phyloP scores from a whole-genome alignment of 1,140 invertebrate species.

The Dendroctonus ponderosae region DNA sequence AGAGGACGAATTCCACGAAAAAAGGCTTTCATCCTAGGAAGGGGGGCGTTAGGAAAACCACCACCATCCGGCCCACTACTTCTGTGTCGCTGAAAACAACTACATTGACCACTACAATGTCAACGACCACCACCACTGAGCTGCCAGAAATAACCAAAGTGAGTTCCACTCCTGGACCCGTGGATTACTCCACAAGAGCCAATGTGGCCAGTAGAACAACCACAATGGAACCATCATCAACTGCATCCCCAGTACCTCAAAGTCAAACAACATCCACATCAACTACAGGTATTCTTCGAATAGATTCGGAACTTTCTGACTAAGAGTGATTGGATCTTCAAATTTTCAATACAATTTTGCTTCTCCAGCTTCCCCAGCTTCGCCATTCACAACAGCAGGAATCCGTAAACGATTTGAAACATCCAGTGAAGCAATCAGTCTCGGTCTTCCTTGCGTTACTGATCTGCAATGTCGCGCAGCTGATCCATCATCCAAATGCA shows the following conservation, averaged over 20 bases:
- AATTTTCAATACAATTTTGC: neutral
- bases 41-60: neutral
- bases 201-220: conserved; percentile 51
- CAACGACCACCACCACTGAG: conserved; percentile 44
- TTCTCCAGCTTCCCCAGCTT: conserved; percentile 33
- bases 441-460: conserved; percentile 72
- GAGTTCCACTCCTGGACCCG: conserved; percentile 26
- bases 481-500: conserved; percentile 74
- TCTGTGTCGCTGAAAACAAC: neutral
- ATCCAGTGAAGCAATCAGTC: conserved; percentile 62
- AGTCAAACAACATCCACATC: conserved; percentile 16
- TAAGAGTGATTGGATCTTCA: too few relatives aligned
- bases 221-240: conserved; percentile 50
- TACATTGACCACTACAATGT: conserved; percentile 3
- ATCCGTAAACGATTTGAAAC: conserved; percentile 53
- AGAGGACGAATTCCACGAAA: conserved; percentile 5
- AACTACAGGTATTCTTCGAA: too few relatives aligned
- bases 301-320: too few relatives aligned
- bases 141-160: conserved; percentile 18
- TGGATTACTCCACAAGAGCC: conserved; percentile 51
- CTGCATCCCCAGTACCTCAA: conserved; percentile 20
- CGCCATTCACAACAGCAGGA: conserved; percentile 37
- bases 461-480: conserved; percentile 76
- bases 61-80: neutral
- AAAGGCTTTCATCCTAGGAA: conserved; percentile 3